Evolutionary conservation across 1,140 invertebrate species (phyloP).

Genomic region (Psilanteris sp.): DNA sequence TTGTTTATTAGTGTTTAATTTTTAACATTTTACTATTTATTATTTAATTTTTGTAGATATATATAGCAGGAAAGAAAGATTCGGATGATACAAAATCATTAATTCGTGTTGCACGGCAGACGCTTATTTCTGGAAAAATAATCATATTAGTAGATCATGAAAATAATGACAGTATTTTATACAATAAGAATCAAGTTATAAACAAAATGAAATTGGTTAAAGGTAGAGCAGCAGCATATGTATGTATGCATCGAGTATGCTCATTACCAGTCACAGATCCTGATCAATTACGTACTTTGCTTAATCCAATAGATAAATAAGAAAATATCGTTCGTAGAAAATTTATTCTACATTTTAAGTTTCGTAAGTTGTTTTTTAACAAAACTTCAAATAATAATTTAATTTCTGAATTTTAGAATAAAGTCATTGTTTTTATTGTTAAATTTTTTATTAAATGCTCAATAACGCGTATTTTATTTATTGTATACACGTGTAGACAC

Average conservation of each 20-base stretch:
- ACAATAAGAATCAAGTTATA: slow-evolving; percentile 70
- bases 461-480: slow-evolving; percentile 22
- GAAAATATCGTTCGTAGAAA: slow-evolving; percentile 12
- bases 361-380: slow-evolving; percentile 14
- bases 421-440: slow-evolving; percentile 14
- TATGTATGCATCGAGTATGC: slow-evolving; percentile 89
- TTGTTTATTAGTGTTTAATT: too few species aligned
- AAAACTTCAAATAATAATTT: too few species aligned
- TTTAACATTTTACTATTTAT: not conserved
- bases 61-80: slow-evolving; percentile 83
- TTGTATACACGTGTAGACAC: too few species aligned
- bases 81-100: slow-evolving; percentile 85
- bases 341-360: slow-evolving; percentile 7
- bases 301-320: slow-evolving; percentile 78
- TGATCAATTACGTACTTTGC: slow-evolving; percentile 82
- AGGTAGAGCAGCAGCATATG: slow-evolving; percentile 86
- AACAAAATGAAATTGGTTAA: slow-evolving; percentile 77
- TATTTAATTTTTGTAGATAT: slow-evolving; percentile 80
- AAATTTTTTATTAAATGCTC: slow-evolving; percentile 25
- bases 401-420: too few species aligned
- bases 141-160: slow-evolving; percentile 84
- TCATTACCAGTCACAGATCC: slow-evolving; percentile 88
- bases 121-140: slow-evolving; percentile 86
- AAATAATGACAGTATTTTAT: slow-evolving; percentile 62
- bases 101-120: slow-evolving; percentile 83